phyloP scores from a whole-genome alignment of 2,888 invertebrate genomes.

The Mesoligia furuncula region DNA sequence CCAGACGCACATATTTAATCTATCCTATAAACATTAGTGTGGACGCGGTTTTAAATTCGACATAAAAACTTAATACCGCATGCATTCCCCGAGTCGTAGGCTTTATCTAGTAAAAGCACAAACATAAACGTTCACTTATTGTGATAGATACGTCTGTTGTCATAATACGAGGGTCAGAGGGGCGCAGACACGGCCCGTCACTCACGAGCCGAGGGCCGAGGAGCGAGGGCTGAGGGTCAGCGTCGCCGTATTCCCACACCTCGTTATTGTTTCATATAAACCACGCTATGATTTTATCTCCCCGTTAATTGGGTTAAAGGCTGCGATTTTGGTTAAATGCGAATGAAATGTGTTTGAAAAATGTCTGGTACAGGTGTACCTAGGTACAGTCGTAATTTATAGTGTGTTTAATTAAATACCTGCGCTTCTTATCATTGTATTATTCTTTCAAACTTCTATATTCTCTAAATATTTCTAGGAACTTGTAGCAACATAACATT shows the following conservation, averaged over 20 bases:
- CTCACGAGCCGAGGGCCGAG: slow-evolving; percentile 64
- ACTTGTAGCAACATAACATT: neutral
- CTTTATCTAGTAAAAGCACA: slow-evolving; percentile 56
- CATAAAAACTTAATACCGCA: slow-evolving; percentile 30
- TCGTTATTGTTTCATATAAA: slow-evolving; percentile 83
- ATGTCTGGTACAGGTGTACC: neutral
- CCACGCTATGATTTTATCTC: slow-evolving; percentile 77
- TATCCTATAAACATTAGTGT: neutral
- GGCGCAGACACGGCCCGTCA: slow-evolving; percentile 71
- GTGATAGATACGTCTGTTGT: slow-evolving; percentile 60
- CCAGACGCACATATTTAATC: neutral
- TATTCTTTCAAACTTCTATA: neutral
- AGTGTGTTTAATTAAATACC: neutral
- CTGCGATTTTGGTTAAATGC: slow-evolving; percentile 45
- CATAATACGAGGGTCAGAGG: slow-evolving; percentile 63
- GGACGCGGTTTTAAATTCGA: slow-evolving; percentile 7
- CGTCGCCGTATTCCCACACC: slow-evolving; percentile 80
- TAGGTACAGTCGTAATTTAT: neutral
- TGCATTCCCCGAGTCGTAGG: slow-evolving; percentile 30
- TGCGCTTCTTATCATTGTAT: neutral
- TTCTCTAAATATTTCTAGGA: neutral
- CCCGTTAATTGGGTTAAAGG: slow-evolving; percentile 71
- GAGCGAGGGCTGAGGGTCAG: slow-evolving; percentile 74
- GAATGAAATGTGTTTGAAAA: slow-evolving; percentile 7
- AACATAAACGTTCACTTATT: slow-evolving; percentile 54